Evolutionary conservation across 2,797 vertebrate species (phyloP).

Genomic region (Siniperca obscura): DNA sequence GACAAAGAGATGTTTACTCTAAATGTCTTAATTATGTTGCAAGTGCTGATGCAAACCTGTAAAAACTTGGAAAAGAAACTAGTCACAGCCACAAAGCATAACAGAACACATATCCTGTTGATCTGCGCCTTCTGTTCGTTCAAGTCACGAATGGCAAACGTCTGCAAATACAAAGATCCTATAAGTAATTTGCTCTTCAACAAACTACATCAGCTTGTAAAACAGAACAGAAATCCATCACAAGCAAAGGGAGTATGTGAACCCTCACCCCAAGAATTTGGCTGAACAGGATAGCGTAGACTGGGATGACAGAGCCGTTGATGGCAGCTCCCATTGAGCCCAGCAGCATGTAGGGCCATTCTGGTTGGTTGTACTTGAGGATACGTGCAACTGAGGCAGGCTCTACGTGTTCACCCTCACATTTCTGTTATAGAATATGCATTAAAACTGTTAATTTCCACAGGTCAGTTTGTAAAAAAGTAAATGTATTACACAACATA

Average conservation of each 20-base stretch:
- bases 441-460: not conserved
- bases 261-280: conserved; percentile 87
- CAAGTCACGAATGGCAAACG: conserved; percentile 84
- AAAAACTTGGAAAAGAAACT: conserved; percentile 87
- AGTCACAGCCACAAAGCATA: conserved; percentile 80
- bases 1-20: not conserved
- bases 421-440: conserved; percentile 45
- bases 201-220: not conserved
- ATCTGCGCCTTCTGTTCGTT: conserved; percentile 81
- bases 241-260: not conserved
- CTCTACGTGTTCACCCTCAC: conserved; percentile 60
- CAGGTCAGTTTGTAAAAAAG: not conserved
- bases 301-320: conserved; percentile 85
- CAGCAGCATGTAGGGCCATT: conserved; percentile 88
- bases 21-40: not conserved
- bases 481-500: not conserved
- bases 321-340: conserved; percentile 86
- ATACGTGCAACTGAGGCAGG: conserved; percentile 83
- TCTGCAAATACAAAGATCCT: conserved; percentile 73
- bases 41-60: conserved; percentile 78
- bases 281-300: conserved; percentile 88
- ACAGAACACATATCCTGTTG: conserved; percentile 83
- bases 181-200: not conserved
- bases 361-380: conserved; percentile 86
- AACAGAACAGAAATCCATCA: not conserved